phyloP scores from a whole-genome alignment of 37 sponge, comb jelly and placozoan genomes.

The Chondrosia reniformis region DNA sequence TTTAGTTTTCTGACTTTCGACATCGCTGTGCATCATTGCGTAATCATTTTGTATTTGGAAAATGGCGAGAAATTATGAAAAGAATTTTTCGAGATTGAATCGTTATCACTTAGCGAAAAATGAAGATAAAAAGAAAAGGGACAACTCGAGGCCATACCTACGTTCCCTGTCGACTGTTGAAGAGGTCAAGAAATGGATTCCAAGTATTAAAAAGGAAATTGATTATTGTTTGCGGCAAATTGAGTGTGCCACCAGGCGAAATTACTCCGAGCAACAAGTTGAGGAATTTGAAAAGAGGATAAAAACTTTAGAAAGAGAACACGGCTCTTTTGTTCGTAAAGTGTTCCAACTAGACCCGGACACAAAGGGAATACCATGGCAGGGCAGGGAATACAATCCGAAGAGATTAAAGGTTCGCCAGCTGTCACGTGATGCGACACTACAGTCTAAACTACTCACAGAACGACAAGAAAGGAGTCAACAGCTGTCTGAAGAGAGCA shows the following conservation, averaged over 20 bases:
- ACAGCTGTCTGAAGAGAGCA: too few species aligned
- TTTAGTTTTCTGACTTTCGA: too few species aligned
- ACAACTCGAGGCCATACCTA: background rate
- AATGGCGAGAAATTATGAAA: slow-evolving; percentile 73
- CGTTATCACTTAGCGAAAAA: slow-evolving; percentile 60
- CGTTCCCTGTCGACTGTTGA: slow-evolving; percentile 41
- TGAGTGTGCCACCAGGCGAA: slow-evolving; percentile 30
- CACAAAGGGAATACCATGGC: slow-evolving; percentile 54
- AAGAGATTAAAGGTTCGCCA: slow-evolving; percentile 35
- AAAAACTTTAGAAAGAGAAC: slow-evolving; percentile 51
- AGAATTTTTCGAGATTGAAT: slow-evolving; percentile 41
- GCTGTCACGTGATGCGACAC: too few species aligned
- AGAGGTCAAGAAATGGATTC: slow-evolving; percentile 79
- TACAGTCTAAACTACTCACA: too few species aligned
- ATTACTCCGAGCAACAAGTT: slow-evolving; percentile 55
- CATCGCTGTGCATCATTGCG: too few species aligned
- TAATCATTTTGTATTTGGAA: too few species aligned
- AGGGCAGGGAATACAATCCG: slow-evolving; percentile 50
- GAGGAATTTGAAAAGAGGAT: slow-evolving; percentile 55
- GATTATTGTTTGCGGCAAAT: slow-evolving; percentile 53
- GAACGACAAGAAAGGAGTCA: too few species aligned
- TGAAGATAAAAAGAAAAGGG: slow-evolving; percentile 7
- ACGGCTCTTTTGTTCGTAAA: slow-evolving; percentile 49
- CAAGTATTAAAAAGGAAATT: slow-evolving; percentile 59
- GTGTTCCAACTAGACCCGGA: slow-evolving; percentile 50